These are phyloP conservation scores for Mastigias papua DNA, from an alignment of 30 jellyfish, hydroid and myxozoan genomes.

Conservation along the genomic window DNA sequence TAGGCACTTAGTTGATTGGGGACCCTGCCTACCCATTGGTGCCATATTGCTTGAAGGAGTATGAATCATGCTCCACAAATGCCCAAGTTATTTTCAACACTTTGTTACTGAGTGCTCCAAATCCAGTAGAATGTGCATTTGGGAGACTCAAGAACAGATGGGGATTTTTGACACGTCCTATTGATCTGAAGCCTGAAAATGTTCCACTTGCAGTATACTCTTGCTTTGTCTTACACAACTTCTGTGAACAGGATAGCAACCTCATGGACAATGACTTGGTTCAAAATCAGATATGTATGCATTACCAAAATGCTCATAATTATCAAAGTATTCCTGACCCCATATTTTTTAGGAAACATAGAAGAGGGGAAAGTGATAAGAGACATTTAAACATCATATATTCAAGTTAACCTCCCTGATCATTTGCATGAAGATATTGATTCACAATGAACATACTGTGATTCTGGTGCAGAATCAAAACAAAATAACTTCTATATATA, in stretches of 20 bases:
- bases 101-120: constrained; percentile 65
- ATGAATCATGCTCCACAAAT: constrained; percentile 44
- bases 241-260: constrained; percentile 41
- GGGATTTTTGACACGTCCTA: constrained; percentile 31
- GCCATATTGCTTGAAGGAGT: constrained; percentile 79
- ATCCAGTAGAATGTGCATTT: constrained; percentile 79
- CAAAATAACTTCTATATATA: background rate
- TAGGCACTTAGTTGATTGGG: constrained; percentile 55
- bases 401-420: constrained; percentile 26
- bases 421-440: background rate
- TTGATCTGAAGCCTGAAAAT: constrained; percentile 40
- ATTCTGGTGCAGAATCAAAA: background rate
- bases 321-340: constrained; percentile 49
- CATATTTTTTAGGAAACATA: constrained; percentile 6
- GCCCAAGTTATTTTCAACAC: constrained; percentile 68
- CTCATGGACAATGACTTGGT: constrained; percentile 37
- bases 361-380: constrained; percentile 44
- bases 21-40: constrained; percentile 85
- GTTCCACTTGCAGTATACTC: constrained; percentile 61
- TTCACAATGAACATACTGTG: background rate
- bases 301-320: background rate
- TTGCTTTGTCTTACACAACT: constrained; percentile 75
- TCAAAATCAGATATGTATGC: background rate
- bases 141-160: constrained; percentile 79
- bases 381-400: constrained; percentile 16